These are phyloP conservation scores for Gobionotothen gibberifrons DNA, from an alignment of 2,797 vertebrate genomes.

Conservation along the genomic window DNA sequence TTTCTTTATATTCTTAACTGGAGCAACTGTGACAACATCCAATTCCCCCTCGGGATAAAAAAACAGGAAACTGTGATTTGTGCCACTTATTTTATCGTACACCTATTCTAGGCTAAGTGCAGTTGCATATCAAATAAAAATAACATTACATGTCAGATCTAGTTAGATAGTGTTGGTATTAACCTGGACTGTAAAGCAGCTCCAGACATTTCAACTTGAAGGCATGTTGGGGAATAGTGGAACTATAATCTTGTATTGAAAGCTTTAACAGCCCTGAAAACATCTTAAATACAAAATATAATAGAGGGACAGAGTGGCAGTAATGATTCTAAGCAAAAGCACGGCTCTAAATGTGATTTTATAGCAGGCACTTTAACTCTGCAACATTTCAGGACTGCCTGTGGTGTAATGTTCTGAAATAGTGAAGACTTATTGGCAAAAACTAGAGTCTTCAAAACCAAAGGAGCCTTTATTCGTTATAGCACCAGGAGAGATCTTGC, in stretches of 20 bases:
- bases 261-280: neutral
- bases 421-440: neutral
- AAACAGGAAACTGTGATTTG: neutral
- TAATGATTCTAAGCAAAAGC: neutral
- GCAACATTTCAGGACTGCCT: constrained; percentile 3
- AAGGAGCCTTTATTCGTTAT: neutral
- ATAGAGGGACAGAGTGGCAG: neutral
- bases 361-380: constrained; percentile 24
- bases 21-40: no score
- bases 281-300: neutral
- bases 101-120: neutral
- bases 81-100: neutral
- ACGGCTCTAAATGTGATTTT: constrained; percentile 4
- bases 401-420: constrained; percentile 26
- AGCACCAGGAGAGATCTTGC: neutral
- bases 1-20: no score
- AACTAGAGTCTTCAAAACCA: neutral
- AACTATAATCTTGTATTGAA: neutral
- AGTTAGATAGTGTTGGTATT: neutral
- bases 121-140: neutral
- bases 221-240: neutral
- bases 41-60: no score
- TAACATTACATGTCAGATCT: neutral
- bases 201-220: neutral
- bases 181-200: neutral